These are phyloP conservation scores for Patiria pectinifera DNA, from an alignment of 53 echinoderm and acorn worm species.

Conservation along the genomic window DNA sequence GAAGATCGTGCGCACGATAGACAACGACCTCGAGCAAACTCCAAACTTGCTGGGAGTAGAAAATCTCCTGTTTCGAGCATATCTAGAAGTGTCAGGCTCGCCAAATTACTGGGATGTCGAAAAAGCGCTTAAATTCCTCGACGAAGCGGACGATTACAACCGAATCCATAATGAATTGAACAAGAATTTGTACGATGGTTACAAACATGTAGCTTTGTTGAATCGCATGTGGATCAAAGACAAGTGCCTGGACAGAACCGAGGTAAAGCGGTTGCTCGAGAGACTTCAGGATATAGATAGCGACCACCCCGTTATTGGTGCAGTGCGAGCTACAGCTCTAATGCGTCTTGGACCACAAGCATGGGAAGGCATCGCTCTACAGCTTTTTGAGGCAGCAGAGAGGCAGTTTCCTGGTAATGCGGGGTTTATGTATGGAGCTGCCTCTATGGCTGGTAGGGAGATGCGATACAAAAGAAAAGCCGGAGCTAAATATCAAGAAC, in stretches of 20 bases:
- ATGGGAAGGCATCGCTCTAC: neutral
- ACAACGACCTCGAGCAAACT: neutral
- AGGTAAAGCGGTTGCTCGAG: neutral
- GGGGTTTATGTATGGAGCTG: slow-evolving; percentile 18
- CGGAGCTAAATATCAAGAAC: neutral
- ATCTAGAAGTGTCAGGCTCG: neutral
- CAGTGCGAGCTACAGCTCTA: slow-evolving; percentile 21
- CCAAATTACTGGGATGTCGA: neutral
- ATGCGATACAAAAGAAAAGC: neutral
- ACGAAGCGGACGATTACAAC: neutral
- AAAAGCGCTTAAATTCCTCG: slow-evolving; percentile 7
- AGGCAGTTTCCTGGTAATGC: neutral
- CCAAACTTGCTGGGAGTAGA: neutral
- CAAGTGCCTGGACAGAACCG: neutral
- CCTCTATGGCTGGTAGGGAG: neutral
- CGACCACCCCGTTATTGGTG: neutral
- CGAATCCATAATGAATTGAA: neutral
- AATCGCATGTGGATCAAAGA: slow-evolving; percentile 54
- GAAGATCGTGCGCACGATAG: neutral
- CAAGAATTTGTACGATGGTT: neutral
- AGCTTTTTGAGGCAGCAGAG: slow-evolving; percentile 14
- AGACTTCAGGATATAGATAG: neutral
- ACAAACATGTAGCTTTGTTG: neutral
- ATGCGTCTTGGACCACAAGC: neutral
- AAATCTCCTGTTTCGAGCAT: slow-evolving; percentile 12